Base-by-base conservation (phyloP, 2,888 invertebrate genomes). In the Crematogaster levior region DNA sequence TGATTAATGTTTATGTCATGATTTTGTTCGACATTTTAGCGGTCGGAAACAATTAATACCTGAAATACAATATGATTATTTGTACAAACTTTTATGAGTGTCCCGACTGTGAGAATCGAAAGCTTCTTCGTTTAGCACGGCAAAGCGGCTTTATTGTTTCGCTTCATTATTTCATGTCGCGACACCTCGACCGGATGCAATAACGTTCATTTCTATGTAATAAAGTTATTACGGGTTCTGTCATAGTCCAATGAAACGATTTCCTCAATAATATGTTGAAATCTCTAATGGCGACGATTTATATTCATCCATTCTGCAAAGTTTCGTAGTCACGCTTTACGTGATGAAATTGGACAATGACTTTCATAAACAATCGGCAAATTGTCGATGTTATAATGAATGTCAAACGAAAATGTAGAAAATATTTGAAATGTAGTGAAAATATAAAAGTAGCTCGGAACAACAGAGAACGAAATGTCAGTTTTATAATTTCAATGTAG, bases 121-220 rank as follows among this genome's bases (percentile, higher is more conserved):
- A 21, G 21, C n/a, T 51, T 53, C 51, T 27, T 65, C 40, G 51
- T 3, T 53, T 12, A 15, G 40, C 15, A 15, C 9, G 15, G 43
- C 58, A 72, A 72, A 61, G 12, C 37, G 24, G 48, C 51, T 63
- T 65, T 65, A 40, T 27, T 51, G 72, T 21, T 12, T 34, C 21
- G 58, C 21, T 60, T 72, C 81, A 53, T 70, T 63, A 74, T 74
- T 81, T 74, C 81, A 72, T 63, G 56, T 81, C 74, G 37, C 37
- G 37, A 24, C 15, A 72, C 48, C 40, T 70, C 48, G 80, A 51
- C 72, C 51, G 60, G 81, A 53, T 40, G 81, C 81, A 81, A 81
- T 74, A 81, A 74, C 65, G 74, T 70, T 61, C 61, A 43, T 73
- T 81, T 81, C 74, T 81, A 63, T 63, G 81, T 56, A 74, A 74